Conservation (phyloP, 2,113 vertebrate genomes). For the Megalops atlanticus region DNA sequence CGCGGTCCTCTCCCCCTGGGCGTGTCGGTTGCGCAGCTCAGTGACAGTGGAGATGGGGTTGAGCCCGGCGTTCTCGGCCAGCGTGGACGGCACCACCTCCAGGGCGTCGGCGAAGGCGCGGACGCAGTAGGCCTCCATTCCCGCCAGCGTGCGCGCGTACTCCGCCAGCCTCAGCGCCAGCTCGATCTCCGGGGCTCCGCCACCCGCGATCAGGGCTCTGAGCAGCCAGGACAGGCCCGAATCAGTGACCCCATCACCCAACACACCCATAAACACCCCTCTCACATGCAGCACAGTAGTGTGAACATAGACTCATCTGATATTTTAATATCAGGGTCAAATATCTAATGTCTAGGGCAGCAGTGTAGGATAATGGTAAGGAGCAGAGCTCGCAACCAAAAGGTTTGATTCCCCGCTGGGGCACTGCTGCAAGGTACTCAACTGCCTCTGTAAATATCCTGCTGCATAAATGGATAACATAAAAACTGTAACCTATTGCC, state of each 20-base stretch:
- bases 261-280: background rate
- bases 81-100: conserved; percentile 90
- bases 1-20: conserved; percentile 90
- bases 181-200: conserved; percentile 94
- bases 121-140: conserved; percentile 95
- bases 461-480: no score
- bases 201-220: conserved; percentile 94
- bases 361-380: no score
- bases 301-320: no score
- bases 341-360: no score
- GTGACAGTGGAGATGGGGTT: conserved; percentile 96
- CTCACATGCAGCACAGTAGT: no score
- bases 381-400: no score
- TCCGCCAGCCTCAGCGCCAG: conserved; percentile 87
- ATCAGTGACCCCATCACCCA: background rate
- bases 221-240: background rate
- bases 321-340: no score
- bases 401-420: no score
- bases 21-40: conserved; percentile 91
- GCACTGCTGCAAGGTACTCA: no score
- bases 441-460: no score
- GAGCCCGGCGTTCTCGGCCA: conserved; percentile 94
- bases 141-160: conserved; percentile 82
- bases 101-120: conserved; percentile 88
- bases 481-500: no score